Evolutionary conservation across 2,113 vertebrate genomes (phyloP).

Genomic region (Chauna torquata): DNA sequence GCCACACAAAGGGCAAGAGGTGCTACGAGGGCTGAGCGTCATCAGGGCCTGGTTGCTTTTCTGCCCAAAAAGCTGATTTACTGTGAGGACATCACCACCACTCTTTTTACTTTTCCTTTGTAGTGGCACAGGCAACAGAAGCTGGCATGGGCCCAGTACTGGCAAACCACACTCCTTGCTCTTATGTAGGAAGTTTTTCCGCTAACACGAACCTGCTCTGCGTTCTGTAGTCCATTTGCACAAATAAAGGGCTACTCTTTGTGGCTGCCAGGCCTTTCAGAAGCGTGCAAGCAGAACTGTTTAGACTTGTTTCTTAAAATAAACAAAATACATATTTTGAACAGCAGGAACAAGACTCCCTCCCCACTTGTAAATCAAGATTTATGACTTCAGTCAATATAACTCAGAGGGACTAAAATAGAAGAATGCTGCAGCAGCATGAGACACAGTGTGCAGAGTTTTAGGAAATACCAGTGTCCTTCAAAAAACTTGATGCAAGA

Average conservation of each 20-base stretch:
- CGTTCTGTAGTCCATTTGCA: not conserved
- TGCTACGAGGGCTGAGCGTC: not conserved
- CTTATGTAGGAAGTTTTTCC: fast-evolving
- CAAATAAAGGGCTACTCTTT: not conserved
- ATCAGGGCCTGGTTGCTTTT: not conserved
- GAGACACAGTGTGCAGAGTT: not conserved
- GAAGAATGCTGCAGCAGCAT: not conserved
- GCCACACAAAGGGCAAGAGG: not conserved
- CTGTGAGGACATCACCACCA: not conserved
- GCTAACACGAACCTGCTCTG: not conserved
- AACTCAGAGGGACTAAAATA: not conserved
- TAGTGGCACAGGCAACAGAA: not conserved
- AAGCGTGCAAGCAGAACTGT: fast-evolving
- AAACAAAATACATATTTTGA: fast-evolving
- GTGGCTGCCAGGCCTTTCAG: not conserved
- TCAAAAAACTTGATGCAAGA: not conserved
- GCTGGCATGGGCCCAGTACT: not conserved
- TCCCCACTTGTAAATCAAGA: not conserved
- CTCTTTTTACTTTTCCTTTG: fast-evolving
- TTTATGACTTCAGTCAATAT: not conserved
- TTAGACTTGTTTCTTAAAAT: not conserved
- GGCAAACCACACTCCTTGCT: not conserved
- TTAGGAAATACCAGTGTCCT: not conserved
- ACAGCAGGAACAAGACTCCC: not conserved
- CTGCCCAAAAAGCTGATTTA: not conserved